phyloP scores from a whole-genome alignment of 2,888 invertebrate genomes.

The Bombyx huttoni region DNA sequence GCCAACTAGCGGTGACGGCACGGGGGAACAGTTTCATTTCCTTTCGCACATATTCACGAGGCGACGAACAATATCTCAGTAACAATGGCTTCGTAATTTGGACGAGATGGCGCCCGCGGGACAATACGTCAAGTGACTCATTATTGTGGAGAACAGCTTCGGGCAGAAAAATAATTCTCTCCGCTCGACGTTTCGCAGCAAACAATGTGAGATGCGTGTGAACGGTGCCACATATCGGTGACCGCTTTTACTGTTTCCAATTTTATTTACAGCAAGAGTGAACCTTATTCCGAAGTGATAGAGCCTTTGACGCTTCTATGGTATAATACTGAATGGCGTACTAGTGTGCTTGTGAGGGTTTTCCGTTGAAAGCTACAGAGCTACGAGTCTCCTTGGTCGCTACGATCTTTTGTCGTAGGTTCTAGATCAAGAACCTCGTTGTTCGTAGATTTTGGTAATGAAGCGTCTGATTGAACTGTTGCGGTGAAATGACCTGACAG shows the following conservation, averaged over 20 bases:
- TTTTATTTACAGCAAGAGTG: background rate
- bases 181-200: slow-evolving; percentile 22
- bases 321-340: background rate
- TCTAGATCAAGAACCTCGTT: background rate
- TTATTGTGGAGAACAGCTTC: slow-evolving; percentile 56
- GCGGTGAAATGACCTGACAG: too few relatives aligned
- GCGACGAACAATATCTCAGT: slow-evolving; percentile 59
- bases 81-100: slow-evolving; percentile 64
- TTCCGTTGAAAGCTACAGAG: background rate
- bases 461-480: too few relatives aligned
- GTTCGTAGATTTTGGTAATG: background rate
- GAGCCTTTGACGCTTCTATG: background rate
- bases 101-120: slow-evolving; percentile 53
- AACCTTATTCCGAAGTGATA: slow-evolving; percentile 3
- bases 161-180: slow-evolving; percentile 49
- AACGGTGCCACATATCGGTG: slow-evolving; percentile 15
- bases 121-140: slow-evolving; percentile 64
- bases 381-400: background rate
- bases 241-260: slow-evolving; percentile 1
- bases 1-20: slow-evolving; percentile 38
- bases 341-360: background rate
- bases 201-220: slow-evolving; percentile 38
- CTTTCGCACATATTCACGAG: slow-evolving; percentile 61
- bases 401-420: background rate
- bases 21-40: slow-evolving; percentile 57